Conservation (phyloP, 2,113 vertebrate species). For the Argyrosomus japonicus region DNA sequence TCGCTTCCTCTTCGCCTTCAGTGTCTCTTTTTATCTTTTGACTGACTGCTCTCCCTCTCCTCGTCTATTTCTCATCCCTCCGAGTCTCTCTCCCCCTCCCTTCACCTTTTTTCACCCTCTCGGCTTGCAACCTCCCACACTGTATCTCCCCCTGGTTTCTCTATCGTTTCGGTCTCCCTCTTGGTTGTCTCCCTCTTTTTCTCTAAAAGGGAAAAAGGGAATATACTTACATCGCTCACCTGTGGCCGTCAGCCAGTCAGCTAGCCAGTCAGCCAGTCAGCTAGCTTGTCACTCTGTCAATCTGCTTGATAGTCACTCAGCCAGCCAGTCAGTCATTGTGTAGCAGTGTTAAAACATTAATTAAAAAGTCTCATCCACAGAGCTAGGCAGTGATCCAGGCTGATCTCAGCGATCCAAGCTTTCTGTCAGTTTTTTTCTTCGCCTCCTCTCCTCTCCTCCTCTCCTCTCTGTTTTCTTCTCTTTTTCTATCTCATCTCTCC, state of each 20-base stretch:
- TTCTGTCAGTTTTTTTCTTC: constrained; percentile 27
- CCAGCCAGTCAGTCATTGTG: constrained; percentile 66
- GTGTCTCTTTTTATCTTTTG: constrained; percentile 75
- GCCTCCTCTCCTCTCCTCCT: constrained; percentile 2
- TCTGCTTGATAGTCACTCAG: constrained; percentile 62
- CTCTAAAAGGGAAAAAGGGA: constrained; percentile 28
- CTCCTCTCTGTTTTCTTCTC: constrained; percentile 30
- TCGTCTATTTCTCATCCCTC: constrained; percentile 64
- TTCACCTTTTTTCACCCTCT: constrained; percentile 20
- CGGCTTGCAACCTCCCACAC: constrained; percentile 34
- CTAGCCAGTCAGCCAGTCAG: constrained; percentile 52
- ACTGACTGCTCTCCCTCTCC: constrained; percentile 69
- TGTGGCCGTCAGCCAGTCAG: constrained; percentile 52
- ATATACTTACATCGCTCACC: constrained; percentile 51
- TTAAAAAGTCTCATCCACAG: constrained; percentile 74
- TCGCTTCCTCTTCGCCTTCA: constrained; percentile 65
- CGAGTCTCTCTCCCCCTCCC: constrained; percentile 14
- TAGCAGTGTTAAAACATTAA: constrained; percentile 75
- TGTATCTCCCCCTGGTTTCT: constrained; percentile 43
- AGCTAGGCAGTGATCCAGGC: constrained; percentile 67
- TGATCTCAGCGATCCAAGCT: constrained; percentile 53
- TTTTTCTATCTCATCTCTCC: constrained; percentile 19
- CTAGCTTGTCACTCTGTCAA: constrained; percentile 65
- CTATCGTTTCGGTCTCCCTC: constrained; percentile 32
- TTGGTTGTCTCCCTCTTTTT: constrained; percentile 19